Evolutionary conservation across 1,140 invertebrate species (phyloP).

Genomic region (Batillaria attramentaria): DNA sequence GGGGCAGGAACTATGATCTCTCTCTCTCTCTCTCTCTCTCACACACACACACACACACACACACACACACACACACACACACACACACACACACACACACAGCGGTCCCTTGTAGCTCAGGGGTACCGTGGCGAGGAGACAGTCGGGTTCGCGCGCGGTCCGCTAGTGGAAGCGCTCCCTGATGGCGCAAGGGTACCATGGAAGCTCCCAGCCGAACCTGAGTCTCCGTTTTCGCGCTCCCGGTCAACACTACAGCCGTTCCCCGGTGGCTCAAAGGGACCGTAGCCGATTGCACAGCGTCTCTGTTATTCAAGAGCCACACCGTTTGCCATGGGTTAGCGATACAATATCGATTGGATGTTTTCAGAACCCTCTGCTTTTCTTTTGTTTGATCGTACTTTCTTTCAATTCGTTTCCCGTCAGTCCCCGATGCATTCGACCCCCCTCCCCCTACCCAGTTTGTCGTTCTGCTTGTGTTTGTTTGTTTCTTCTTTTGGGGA

Average conservation of each 20-base stretch:
- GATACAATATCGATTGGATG: neutral
- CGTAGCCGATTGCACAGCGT: neutral
- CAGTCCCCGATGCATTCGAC: neutral
- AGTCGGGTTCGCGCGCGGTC: neutral
- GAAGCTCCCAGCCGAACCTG: too few species aligned
- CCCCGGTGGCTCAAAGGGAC: constrained; percentile 18
- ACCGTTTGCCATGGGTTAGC: neutral
- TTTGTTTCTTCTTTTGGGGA: too few species aligned
- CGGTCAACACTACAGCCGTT: too few species aligned
- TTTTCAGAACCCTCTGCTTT: neutral
- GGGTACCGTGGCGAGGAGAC: neutral
- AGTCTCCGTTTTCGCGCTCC: too few species aligned
- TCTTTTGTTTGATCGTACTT: neutral
- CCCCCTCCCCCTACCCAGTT: too few species aligned
- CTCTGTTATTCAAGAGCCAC: neutral
- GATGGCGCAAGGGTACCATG: neutral
- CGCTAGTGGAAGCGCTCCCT: too few species aligned
- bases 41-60: neutral
- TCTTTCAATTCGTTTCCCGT: neutral
- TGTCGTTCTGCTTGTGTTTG: too few species aligned
- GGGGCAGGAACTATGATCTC: neutral
- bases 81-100: neutral
- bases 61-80: neutral
- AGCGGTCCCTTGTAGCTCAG: neutral
- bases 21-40: neutral